These are phyloP conservation scores for Heliconius cydno DNA, from an alignment of 2,888 invertebrate species.

Conservation along the genomic window DNA sequence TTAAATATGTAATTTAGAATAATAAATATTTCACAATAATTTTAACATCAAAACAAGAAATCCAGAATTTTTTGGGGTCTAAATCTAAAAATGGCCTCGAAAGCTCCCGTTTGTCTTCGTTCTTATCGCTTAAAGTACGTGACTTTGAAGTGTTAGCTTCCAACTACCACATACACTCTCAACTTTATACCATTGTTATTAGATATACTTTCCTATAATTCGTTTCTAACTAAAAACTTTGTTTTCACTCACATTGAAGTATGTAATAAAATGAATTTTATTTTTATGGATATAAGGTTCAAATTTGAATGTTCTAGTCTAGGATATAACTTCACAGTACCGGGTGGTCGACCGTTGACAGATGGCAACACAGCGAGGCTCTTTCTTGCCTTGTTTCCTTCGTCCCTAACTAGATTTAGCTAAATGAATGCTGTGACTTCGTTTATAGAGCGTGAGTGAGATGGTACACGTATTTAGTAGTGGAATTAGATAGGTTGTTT, in stretches of 20 bases:
- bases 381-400: slow-evolving; percentile 72
- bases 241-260: slow-evolving; percentile 33
- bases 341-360: slow-evolving; percentile 69
- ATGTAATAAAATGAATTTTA: slow-evolving; percentile 19
- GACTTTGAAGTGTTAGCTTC: slow-evolving; percentile 58
- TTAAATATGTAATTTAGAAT: too few species aligned
- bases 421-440: slow-evolving; percentile 67
- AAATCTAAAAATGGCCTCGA: slow-evolving; percentile 48
- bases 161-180: slow-evolving; percentile 28
- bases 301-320: slow-evolving; percentile 15
- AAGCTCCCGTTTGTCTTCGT: slow-evolving; percentile 66
- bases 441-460: slow-evolving; percentile 51
- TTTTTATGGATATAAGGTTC: not conserved
- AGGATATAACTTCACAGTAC: slow-evolving; percentile 49
- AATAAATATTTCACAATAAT: not conserved
- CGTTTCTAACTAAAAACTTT: slow-evolving; percentile 40
- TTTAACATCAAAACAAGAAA: slow-evolving; percentile 15
- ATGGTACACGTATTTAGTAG: slow-evolving; percentile 12
- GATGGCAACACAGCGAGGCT: slow-evolving; percentile 70
- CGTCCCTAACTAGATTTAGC: slow-evolving; percentile 72
- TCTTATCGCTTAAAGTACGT: slow-evolving; percentile 67
- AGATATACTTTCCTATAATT: slow-evolving; percentile 49
- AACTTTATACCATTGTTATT: slow-evolving; percentile 47
- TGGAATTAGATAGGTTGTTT: too few species aligned
- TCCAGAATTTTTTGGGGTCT: slow-evolving; percentile 12